Conservation (phyloP, 2,113 vertebrate species). For the Pteruthius melanotis region DNA sequence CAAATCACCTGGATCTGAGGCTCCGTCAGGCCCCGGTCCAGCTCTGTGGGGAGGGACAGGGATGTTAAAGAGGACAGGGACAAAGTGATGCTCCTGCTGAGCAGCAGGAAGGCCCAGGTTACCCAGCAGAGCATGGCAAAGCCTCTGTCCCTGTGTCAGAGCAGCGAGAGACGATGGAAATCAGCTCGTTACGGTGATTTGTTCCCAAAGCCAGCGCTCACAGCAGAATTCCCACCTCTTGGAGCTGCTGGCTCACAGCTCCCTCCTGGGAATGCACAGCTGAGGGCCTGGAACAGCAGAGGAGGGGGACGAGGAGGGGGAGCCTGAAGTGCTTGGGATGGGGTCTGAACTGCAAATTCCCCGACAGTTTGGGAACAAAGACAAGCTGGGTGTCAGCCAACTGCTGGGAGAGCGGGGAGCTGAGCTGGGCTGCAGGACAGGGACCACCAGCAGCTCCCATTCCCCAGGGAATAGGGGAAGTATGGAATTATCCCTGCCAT, state of each 20-base stretch:
- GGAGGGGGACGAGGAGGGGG: background rate
- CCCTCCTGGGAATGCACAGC: background rate
- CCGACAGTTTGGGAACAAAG: accelerated
- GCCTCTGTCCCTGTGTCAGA: background rate
- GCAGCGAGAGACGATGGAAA: background rate
- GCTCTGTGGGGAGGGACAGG: conserved; percentile 72
- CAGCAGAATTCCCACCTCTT: background rate
- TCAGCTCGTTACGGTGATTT: background rate
- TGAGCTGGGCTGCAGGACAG: background rate
- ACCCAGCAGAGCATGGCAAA: background rate
- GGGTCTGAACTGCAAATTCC: background rate
- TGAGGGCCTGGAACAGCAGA: background rate
- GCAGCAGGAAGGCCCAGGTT: background rate
- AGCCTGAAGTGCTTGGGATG: background rate
- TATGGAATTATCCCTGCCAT: accelerated
- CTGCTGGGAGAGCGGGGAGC: background rate
- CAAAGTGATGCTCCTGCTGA: background rate
- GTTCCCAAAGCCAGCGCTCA: background rate
- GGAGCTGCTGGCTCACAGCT: background rate
- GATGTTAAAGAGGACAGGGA: background rate
- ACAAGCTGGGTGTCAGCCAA: background rate
- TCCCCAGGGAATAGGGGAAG: background rate
- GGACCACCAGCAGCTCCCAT: background rate
- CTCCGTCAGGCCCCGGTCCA: conserved; percentile 89
- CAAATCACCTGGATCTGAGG: conserved; percentile 93